Evolutionary conservation across 37 sponge, comb jelly and placozoan species (phyloP).

Genomic region (Corticium candelabrum): DNA sequence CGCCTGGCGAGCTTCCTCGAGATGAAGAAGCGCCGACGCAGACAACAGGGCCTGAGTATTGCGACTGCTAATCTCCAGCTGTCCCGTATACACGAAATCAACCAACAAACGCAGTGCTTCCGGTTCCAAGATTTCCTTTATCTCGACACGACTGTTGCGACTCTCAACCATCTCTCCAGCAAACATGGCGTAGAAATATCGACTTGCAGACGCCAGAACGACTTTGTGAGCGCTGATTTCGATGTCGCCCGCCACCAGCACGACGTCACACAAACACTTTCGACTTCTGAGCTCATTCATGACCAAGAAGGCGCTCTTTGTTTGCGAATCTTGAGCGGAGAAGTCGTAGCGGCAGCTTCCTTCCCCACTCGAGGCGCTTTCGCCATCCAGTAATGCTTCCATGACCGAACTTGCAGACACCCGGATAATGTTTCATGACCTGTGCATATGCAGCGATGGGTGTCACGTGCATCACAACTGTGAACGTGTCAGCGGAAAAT

Average conservation of each 20-base stretch:
- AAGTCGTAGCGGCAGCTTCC: no score
- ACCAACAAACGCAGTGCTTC: constrained; percentile 66
- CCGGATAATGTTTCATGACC: neutral
- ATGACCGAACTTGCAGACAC: neutral
- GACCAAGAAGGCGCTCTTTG: constrained; percentile 19
- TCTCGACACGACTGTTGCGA: constrained; percentile 38
- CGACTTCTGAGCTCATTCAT: constrained; percentile 69
- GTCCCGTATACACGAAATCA: constrained; percentile 78
- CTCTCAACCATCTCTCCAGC: constrained; percentile 73
- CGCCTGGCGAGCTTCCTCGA: constrained; percentile 69
- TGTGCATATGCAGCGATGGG: no score
- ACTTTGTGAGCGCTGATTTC: constrained; percentile 66
- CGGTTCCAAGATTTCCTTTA: constrained; percentile 72
- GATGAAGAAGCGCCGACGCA: constrained; percentile 76
- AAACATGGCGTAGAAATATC: constrained; percentile 46
- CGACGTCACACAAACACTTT: constrained; percentile 74
- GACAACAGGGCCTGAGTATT: constrained; percentile 82
- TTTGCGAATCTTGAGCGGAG: constrained; percentile 27
- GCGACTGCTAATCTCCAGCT: constrained; percentile 70
- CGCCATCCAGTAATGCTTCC: neutral
- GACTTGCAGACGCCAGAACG: constrained; percentile 68
- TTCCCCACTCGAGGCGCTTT: no score
- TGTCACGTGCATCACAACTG: no score
- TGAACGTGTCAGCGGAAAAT: no score
- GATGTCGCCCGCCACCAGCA: constrained; percentile 43